Base-by-base conservation (phyloP, 2,113 vertebrate species). In the Zapornia atra region DNA sequence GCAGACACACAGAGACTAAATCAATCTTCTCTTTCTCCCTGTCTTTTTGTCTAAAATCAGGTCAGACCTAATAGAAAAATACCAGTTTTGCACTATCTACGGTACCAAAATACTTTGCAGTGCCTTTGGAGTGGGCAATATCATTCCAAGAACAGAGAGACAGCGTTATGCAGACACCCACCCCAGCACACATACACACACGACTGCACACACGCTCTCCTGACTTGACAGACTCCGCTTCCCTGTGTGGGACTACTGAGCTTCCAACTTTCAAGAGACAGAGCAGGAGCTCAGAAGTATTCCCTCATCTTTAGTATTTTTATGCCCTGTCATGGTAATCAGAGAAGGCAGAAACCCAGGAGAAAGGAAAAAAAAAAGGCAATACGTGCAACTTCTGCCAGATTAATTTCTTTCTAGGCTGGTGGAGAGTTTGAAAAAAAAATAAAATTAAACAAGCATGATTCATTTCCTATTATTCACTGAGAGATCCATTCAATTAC, bases 401-500 rank as follows among this genome's bases (percentile, higher is more conserved):
- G 79, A 94, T 94, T 94, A 94, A 88, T 96, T 95, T 91, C 51
- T 86, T 92, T 76, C 82, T 59, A 86, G 86, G 59, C 42, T 71
- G 19, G 48, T 42, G 26, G 12, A 69, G 29, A 90, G 28, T 73
- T 82, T 7, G 18, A 88, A 86, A 88, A 86, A 89, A 86, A 71
- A 68, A 75, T 79, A 53, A 33, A 64, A 59, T 10, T 75, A 70
- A 8, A 69, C 46, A 80, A 92, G 60, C 46, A 82, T 95, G 73
- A 95, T 96, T 96, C 90, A 94, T 66, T 94, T 91, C 77, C 79
- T 89, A 88, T 90, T 95, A 96, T 97, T 96, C 93, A 96, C 40
- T 77, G n/a, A 38, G 64, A 92, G 63, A 77, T 61, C 86, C 81
- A 94, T 95, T 94, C 90, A 90, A 91, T 96, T 96, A 96, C 73